Base-by-base conservation (phyloP, 2,113 vertebrate species). In the Oreamnos americanus region DNA sequence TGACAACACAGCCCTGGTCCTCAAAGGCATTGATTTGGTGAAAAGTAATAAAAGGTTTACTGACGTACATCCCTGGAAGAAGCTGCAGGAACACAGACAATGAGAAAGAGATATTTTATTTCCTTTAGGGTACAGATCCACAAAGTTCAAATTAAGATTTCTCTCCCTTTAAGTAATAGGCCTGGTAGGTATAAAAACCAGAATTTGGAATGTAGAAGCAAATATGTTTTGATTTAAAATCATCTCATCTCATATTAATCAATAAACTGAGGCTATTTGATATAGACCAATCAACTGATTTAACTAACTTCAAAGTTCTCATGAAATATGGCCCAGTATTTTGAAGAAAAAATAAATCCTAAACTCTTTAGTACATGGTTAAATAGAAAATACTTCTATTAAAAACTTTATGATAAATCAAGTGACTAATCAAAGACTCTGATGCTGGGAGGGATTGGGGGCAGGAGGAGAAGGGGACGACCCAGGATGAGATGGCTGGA, bases 11-110 rank as follows among this genome's bases (percentile, higher is more conserved):
- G 96, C 98, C 99, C 6, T 97, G 43, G 55, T 99, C 99, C 98
- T 99, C 99, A 84, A 98, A 99, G 53, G 99, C 99, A 57, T 99
- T 99, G 98, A 99, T 99, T 97, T 99, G 99, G 98, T 99, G 99
- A 97, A 99, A 99, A 74, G 94, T 98, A 4, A 98, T 95, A 94
- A 99, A 97, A 14, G 99, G 97, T 90, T 98, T 98, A 91, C 99
- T 98, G 49, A 98, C 96, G 97, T 99, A 99, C 78, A 97, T 98
- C 23, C 99, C 85, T 0, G 98, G 97, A 98, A 99, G 99, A 39
- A 99, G 97, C 99, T 99, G 96, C 12, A 86, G 93, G 49, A 47
- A 88, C 5, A 84, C 30, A 94, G 19, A 81, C 74, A 82, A 58
- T 49, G 33, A 53, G 82, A 71, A 87, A 78, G 55, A 90, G 25